phyloP scores from a whole-genome alignment of 2,888 invertebrate genomes.

The Eurytoma adleriae region DNA sequence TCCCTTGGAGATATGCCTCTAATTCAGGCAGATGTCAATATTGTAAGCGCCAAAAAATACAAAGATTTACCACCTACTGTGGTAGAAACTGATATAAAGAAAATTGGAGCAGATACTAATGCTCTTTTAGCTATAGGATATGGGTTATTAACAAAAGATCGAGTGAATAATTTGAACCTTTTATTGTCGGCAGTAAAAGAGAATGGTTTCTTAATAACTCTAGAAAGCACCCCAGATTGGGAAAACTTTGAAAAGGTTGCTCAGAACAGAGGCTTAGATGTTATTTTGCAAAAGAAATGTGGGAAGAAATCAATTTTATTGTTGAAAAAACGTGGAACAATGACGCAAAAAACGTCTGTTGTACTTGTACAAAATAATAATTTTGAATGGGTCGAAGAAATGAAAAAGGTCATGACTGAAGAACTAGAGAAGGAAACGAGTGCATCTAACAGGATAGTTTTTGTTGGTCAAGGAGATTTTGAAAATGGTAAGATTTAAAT shows the following conservation, averaged over 20 bases:
- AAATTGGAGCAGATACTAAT: slow-evolving; percentile 77
- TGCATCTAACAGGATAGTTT: slow-evolving; percentile 78
- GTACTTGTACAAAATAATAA: slow-evolving; percentile 67
- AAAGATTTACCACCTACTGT: slow-evolving; percentile 77
- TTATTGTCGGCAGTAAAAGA: slow-evolving; percentile 57
- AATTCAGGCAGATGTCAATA: slow-evolving; percentile 82
- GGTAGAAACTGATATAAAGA: slow-evolving; percentile 80
- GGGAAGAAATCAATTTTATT: slow-evolving; percentile 53
- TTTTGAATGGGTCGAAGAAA: slow-evolving; percentile 72
- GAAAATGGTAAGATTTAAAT: slow-evolving; percentile 75
- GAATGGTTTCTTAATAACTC: slow-evolving; percentile 68
- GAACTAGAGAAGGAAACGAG: slow-evolving; percentile 76
- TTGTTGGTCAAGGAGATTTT: slow-evolving; percentile 83
- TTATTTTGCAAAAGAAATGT: slow-evolving; percentile 44
- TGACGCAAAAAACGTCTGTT: slow-evolving; percentile 65
- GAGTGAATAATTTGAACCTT: slow-evolving; percentile 50
- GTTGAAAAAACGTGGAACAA: slow-evolving; percentile 59
- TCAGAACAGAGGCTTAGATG: slow-evolving; percentile 75
- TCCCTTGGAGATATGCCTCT: slow-evolving; percentile 83
- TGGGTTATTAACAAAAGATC: slow-evolving; percentile 72
- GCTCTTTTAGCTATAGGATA: slow-evolving; percentile 78
- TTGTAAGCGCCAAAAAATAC: slow-evolving; percentile 75
- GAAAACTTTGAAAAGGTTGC: slow-evolving; percentile 72
- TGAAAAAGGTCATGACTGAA: slow-evolving; percentile 68
- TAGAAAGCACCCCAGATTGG: slow-evolving; percentile 58